Base-by-base conservation (phyloP, 2,113 vertebrate species). In the Epinephelus cyanopodus region DNA sequence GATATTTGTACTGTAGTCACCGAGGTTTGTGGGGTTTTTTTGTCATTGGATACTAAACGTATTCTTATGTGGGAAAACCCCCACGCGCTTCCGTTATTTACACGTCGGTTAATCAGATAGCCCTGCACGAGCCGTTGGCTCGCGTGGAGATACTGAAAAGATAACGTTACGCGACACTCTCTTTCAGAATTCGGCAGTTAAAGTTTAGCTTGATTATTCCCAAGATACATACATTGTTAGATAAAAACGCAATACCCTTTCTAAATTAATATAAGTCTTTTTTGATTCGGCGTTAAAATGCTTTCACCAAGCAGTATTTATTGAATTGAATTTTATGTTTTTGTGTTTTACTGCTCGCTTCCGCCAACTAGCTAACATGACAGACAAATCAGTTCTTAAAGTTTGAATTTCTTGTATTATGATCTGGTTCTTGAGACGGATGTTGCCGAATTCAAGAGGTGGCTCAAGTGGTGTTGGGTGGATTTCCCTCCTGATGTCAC, bases 21-120 rank as follows among this genome's bases (percentile, higher is more conserved):
- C 1, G 37, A 82, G 85, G 83, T 86, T 3, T 39, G 85, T 87
- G 14, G 0, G 1, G 9, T 29, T 66, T 45, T 50, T n/a, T 18
- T 57, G 1, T 62, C 5, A 4, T 1, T n/a, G 27, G 0, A 13
- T 25, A 23, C 0, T 3, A 0, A 18, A 10, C 3, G 58, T 53
- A 1, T 50, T 52, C 4, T n/a, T 33, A 5, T 7, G 21, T 48
- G 5, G 21, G 25, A 13, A 58, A 42, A 39, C 3, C 1, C 6
- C 19, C 10, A 42, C 11, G 52, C 1, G 19, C 33, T 33, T 4
- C 6, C 18, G 23, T 18, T 1, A 54, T 27, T 8, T 54, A 3
- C 3, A 29, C 14, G 17, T 27, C 5, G 5, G 1, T 53, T 25
- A 3, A 61, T 68, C 21, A 11, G 50, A 52, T 11, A 62, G 37